Evolutionary conservation across 2,113 vertebrate genomes (phyloP), one percentile per base, ranked within the genome.

Genomic region (Cacatua alba): DNA sequence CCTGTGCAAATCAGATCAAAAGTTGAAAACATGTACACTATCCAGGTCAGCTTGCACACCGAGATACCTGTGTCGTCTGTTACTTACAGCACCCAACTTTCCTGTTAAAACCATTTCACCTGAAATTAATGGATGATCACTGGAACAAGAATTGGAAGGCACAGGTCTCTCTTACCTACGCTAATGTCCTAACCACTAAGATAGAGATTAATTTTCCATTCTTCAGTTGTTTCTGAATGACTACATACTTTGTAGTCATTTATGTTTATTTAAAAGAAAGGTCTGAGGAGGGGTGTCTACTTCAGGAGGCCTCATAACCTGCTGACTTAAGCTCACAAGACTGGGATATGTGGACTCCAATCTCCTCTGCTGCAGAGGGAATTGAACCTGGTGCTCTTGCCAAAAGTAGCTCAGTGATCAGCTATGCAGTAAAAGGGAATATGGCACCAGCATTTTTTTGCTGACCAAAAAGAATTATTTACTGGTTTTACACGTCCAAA

Each of bases 381-480:
- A 67, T 0, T 0, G 49, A 86, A 91, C 31, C 31, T 1, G 3
- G 14, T 33, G 39, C 2, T 39, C 48, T 71, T 19, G 35, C 10
- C 59, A 41, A 39, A 77, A 65, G 23, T 4, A 70, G 35, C 39
- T 55, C 57, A 44, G 31, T 35, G 16, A 29, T 49, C 39, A 71
- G 12, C 39, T 65, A 26, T 26, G 39, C 13, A 57, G 29, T 18
- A 69, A 70, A 57, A 52, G 25, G 60, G 21, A 85, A 75, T 8
- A 17, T 17, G n/a, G 13, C 31, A 71, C 17, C 51, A 79, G 35
- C 15, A 43, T 23, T 71, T 51, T 51, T 85, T 51, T 12, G 1
- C 43, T 33, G 48, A 67, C 71, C 89, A 48, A 53, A 82, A 29
- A 2, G 12, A 84, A 20, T 63, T 12, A 55, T 85, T 71, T 67